phyloP scores from a whole-genome alignment of 1,140 invertebrate genomes.

The Calosoma granatense region DNA sequence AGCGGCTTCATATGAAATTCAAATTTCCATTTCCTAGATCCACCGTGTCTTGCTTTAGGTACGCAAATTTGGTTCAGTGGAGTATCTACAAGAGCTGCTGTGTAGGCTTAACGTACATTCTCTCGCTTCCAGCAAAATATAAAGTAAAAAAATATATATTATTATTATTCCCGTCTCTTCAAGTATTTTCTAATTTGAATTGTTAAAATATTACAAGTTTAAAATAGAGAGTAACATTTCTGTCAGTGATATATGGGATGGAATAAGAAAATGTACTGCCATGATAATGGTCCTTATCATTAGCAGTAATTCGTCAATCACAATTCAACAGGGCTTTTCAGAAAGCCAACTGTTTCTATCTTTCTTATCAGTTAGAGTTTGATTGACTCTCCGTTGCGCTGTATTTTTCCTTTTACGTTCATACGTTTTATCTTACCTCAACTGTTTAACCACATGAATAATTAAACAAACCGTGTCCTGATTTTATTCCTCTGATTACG shows the following conservation, averaged over 20 bases:
- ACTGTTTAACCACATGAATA: constrained; percentile 7
- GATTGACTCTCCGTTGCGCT: not conserved
- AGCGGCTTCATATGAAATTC: not conserved
- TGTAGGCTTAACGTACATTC: not conserved
- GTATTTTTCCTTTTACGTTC: not conserved
- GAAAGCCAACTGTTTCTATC: not conserved
- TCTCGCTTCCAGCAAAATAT: too few species aligned
- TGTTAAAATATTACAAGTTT: too few species aligned
- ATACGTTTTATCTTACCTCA: not conserved
- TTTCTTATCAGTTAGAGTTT: not conserved
- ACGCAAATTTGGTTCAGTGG: not conserved
- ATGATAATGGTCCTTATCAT: too few species aligned
- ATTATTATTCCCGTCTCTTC: too few species aligned
- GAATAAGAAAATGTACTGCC: too few species aligned
- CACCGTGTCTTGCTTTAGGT: not conserved
- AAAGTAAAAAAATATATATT: too few species aligned
- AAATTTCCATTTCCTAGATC: not conserved
- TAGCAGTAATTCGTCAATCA: not conserved
- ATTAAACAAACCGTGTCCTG: constrained; percentile 7
- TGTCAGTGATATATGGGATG: not conserved
- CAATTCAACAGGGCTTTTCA: not conserved
- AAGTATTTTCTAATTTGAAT: too few species aligned
- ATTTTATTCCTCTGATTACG: constrained; percentile 8
- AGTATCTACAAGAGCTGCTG: not conserved
- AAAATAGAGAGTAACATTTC: not conserved